phyloP scores from a whole-genome alignment of 2,888 invertebrate species.

The Oithona nana region DNA sequence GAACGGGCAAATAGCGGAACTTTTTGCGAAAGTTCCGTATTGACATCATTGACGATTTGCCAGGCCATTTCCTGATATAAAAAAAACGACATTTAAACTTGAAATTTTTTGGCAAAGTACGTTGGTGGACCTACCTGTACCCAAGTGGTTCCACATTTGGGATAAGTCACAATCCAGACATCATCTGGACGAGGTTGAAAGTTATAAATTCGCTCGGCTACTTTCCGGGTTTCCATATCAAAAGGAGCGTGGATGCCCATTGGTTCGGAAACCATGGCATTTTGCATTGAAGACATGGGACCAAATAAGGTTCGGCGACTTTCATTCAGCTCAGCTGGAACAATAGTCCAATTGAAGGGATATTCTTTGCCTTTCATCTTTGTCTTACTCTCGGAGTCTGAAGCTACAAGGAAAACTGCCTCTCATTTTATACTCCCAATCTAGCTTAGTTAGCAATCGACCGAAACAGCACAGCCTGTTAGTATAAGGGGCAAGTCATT shows the following conservation, averaged over 20 bases:
- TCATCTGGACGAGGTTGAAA: conserved; percentile 16
- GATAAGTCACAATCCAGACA: conserved; percentile 16
- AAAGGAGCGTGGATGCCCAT: neutral
- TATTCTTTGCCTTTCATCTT: too few species aligned
- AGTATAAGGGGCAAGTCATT: too few species aligned
- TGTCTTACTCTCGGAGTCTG: too few species aligned
- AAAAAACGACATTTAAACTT: too few species aligned
- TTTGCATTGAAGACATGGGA: neutral
- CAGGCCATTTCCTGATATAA: conserved; percentile 56
- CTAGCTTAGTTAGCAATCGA: too few species aligned
- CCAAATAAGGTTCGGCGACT: neutral
- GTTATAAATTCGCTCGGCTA: neutral
- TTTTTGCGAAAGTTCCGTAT: conserved; percentile 39
- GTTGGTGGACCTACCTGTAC: too few species aligned
- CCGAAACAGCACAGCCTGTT: too few species aligned
- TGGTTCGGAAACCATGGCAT: neutral
- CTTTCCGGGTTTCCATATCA: neutral
- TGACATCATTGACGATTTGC: conserved; percentile 41
- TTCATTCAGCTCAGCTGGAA: neutral
- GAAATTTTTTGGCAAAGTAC: too few species aligned
- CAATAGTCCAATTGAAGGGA: neutral
- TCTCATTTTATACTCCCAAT: too few species aligned
- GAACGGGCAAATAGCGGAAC: conserved; percentile 37
- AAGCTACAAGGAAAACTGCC: too few species aligned
- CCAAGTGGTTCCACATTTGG: conserved; percentile 45